These are phyloP conservation scores for Drymodes brunneopygia DNA, from an alignment of 2,113 vertebrate species.

Conservation along the genomic window DNA sequence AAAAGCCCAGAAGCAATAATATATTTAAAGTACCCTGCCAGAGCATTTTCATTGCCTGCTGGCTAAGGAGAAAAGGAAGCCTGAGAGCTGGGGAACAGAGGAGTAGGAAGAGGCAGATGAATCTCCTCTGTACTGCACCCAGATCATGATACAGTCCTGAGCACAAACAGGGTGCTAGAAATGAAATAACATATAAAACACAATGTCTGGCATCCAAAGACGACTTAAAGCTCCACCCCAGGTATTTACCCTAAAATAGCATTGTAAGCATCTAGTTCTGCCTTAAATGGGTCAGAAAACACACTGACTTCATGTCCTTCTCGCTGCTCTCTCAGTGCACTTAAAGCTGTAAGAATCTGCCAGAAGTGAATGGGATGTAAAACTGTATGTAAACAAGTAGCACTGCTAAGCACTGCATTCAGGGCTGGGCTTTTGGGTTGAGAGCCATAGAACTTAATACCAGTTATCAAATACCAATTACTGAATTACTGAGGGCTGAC, in stretches of 20 bases:
- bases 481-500: neutral
- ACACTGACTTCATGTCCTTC: neutral
- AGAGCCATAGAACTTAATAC: neutral
- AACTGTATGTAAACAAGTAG: neutral
- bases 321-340: neutral
- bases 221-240: neutral
- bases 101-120: neutral
- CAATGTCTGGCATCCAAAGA: neutral
- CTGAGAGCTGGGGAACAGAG: neutral
- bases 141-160: neutral
- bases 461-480: neutral
- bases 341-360: neutral
- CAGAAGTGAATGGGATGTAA: neutral
- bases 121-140: neutral
- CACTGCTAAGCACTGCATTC: neutral
- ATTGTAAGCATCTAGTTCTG: neutral
- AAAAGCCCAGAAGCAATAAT: neutral
- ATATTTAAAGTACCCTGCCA: slow-evolving; percentile 4
- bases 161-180: neutral
- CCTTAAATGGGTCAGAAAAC: neutral
- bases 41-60: neutral
- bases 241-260: neutral
- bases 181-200: neutral
- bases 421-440: neutral
- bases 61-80: neutral